phyloP scores from a whole-genome alignment of 2,797 vertebrate genomes.

The Etheostoma perlongum region DNA sequence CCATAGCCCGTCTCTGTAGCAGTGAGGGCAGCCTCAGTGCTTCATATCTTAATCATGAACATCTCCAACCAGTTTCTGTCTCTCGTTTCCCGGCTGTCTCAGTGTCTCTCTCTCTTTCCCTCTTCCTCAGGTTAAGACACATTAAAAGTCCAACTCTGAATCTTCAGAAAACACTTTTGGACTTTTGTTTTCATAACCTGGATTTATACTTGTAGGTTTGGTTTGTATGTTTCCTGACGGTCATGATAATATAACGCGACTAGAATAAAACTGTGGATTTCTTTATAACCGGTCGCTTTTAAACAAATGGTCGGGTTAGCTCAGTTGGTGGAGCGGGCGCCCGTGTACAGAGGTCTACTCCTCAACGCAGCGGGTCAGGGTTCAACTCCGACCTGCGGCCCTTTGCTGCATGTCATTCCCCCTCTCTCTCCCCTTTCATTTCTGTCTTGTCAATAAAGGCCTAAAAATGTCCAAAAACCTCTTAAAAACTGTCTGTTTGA shows the following conservation, averaged over 20 bases:
- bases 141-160: background rate
- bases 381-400: too few species aligned
- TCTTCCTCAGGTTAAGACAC: constrained; percentile 20
- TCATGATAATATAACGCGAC: background rate
- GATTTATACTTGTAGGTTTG: background rate
- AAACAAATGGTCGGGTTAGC: too few species aligned
- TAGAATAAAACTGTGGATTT: background rate
- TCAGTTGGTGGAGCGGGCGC: too few species aligned
- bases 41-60: constrained; percentile 75
- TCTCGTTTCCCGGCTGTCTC: constrained; percentile 18
- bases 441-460: too few species aligned
- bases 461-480: too few species aligned
- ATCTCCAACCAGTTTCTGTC: constrained; percentile 28
- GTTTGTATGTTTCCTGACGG: background rate
- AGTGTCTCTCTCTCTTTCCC: background rate
- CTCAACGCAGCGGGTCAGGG: too few species aligned
- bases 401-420: too few species aligned
- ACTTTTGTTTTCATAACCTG: too few species aligned
- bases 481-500: background rate
- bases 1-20: constrained; percentile 57
- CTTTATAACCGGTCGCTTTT: too few species aligned
- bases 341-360: too few species aligned
- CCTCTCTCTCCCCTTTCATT: too few species aligned
- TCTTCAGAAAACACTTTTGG: constrained; percentile 5
- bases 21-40: constrained; percentile 67